phyloP scores from a whole-genome alignment of 2,797 vertebrate species.

The Rallus crepitans region DNA sequence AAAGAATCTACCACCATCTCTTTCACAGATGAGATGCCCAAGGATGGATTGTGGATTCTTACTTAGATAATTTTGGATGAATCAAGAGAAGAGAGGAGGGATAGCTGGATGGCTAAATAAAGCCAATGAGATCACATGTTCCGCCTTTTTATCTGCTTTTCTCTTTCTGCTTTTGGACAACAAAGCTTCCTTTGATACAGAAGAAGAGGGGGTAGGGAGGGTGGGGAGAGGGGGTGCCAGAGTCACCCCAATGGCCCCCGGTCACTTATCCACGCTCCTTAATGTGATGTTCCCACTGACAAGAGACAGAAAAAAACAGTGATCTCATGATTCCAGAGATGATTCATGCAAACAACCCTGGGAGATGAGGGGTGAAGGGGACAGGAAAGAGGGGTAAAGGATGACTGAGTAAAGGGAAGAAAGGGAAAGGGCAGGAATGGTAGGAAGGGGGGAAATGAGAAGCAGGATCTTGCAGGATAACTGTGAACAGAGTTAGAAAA shows the following conservation, averaged over 20 bases:
- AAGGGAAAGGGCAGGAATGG: not conserved
- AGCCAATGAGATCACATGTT: slow-evolving; percentile 78
- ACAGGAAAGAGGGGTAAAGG: not conserved
- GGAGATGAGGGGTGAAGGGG: not conserved
- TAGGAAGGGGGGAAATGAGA: not conserved
- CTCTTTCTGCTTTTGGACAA: slow-evolving; percentile 70
- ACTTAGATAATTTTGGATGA: slow-evolving; percentile 70
- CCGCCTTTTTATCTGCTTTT: slow-evolving; percentile 72
- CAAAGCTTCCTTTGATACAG: slow-evolving; percentile 68
- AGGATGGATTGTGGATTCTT: slow-evolving; percentile 51
- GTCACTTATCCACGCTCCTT: slow-evolving; percentile 71
- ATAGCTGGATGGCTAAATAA: slow-evolving; percentile 64
- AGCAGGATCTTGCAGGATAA: not conserved
- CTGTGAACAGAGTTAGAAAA: not conserved
- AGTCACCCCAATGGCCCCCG: slow-evolving; percentile 69
- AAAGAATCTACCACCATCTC: not conserved
- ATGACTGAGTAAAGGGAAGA: not conserved
- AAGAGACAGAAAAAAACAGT: slow-evolving; percentile 55
- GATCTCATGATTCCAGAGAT: slow-evolving; percentile 73
- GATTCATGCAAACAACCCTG: slow-evolving; percentile 27
- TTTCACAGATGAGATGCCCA: slow-evolving; percentile 39
- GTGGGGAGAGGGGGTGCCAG: slow-evolving; percentile 61
- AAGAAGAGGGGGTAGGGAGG: slow-evolving; percentile 39
- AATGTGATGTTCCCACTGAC: slow-evolving; percentile 72
- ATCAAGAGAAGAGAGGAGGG: slow-evolving; percentile 43